Conservation (phyloP, 2,797 vertebrate genomes). For the Betta splendens region DNA sequence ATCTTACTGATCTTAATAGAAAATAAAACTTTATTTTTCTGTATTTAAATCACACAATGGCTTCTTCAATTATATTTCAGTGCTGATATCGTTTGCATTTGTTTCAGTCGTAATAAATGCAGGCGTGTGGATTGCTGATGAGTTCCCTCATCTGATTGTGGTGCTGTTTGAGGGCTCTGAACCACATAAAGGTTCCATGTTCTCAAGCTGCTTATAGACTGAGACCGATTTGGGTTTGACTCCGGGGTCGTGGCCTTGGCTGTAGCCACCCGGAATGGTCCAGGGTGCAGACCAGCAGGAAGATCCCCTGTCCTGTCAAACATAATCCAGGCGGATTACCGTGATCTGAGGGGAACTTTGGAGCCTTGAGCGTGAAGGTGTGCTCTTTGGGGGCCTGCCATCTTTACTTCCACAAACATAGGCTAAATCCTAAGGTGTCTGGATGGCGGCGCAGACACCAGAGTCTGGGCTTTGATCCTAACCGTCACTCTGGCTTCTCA, state of each 20-base stretch:
- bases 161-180: background rate
- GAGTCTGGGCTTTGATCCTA: constrained; percentile 69
- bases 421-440: constrained; percentile 72
- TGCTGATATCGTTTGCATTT: too few species aligned
- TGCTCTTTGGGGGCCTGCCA: constrained; percentile 73
- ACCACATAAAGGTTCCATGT: constrained; percentile 18
- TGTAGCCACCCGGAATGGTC: constrained; percentile 42
- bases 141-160: background rate
- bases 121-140: too few species aligned
- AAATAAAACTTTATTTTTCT: too few species aligned
- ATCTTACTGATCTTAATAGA: too few species aligned
- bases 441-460: constrained; percentile 31
- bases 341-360: constrained; percentile 83
- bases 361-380: constrained; percentile 80
- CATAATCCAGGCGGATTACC: constrained; percentile 76
- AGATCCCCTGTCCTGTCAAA: constrained; percentile 76
- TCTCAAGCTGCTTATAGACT: constrained; percentile 31
- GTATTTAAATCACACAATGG: too few species aligned
- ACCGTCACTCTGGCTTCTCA: constrained; percentile 21
- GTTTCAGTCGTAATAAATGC: too few species aligned
- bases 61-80: too few species aligned
- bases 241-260: constrained; percentile 28
- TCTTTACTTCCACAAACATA: constrained; percentile 78
- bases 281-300: constrained; percentile 66
- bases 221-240: constrained; percentile 21